Percentiles rank a stretch among this genome's conserved stretches.
phyloP scores from a whole-genome alignment of 2,113 vertebrate species.

The Oxygymnocypris stewartii region DNA sequence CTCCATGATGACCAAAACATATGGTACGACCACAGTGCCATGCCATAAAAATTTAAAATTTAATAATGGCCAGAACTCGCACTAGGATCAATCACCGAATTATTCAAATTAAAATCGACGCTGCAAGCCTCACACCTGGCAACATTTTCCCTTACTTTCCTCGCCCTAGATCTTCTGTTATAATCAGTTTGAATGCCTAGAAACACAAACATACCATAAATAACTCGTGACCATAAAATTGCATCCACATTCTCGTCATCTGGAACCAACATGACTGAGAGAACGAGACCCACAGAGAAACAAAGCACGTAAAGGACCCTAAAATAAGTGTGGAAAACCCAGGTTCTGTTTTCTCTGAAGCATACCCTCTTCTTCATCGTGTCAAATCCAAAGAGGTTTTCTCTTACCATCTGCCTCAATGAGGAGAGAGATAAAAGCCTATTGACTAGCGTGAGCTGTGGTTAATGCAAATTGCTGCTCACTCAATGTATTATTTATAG shows the following conservation, averaged over 20 bases:
- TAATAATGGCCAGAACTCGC: neutral
- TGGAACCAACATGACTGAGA: neutral
- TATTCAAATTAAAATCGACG: neutral
- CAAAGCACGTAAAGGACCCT: neutral
- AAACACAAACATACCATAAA: neutral
- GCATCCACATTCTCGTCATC: neutral
- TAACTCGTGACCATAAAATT: neutral
- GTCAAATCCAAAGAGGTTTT: slow-evolving; percentile 67
- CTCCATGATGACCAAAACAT: neutral
- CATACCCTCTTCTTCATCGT: slow-evolving; percentile 57
- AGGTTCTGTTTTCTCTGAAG: neutral
- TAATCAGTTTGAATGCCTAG: neutral
- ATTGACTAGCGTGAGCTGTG: slow-evolving; percentile 71
- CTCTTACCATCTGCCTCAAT: slow-evolving; percentile 69
- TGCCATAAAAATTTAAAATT: neutral
- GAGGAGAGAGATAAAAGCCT: slow-evolving; percentile 73
- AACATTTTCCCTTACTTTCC: neutral
- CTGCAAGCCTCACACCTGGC: neutral
- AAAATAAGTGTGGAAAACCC: slow-evolving; percentile 7
- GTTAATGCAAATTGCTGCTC: slow-evolving; percentile 77
- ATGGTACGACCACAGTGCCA: neutral
- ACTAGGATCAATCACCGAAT: neutral
- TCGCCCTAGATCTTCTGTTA: neutral
- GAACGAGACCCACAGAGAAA: neutral
- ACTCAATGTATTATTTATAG: slow-evolving; percentile 78